phyloP scores from a whole-genome alignment of 2,888 invertebrate species.

The Microctonus brassicae region DNA sequence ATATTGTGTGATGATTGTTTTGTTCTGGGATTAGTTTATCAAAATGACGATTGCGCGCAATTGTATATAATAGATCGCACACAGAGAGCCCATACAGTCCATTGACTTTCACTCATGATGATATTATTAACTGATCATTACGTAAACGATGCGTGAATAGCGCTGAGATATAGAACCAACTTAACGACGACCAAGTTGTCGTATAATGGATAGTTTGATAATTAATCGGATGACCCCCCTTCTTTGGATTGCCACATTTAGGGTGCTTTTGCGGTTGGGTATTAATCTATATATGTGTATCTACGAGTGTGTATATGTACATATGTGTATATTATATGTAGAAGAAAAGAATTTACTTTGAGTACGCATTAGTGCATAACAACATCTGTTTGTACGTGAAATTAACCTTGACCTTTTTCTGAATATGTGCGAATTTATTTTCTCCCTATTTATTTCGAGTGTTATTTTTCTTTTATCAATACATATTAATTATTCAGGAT shows the following conservation, averaged over 20 bases:
- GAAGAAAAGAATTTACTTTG: neutral
- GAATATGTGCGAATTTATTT: constrained; percentile 35
- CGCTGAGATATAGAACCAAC: constrained; percentile 56
- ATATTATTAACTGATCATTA: constrained; percentile 61
- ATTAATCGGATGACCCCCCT: constrained; percentile 53
- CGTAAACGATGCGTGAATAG: constrained; percentile 67
- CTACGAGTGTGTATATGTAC: neutral
- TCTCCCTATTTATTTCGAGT: constrained; percentile 30
- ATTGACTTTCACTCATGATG: constrained; percentile 37
- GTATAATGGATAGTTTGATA: constrained; percentile 57
- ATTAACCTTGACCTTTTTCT: constrained; percentile 33
- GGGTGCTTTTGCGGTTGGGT: constrained; percentile 20
- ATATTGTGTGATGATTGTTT: neutral
- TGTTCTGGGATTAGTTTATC: neutral
- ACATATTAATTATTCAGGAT: too few relatives aligned
- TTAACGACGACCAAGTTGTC: neutral
- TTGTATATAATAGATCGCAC: neutral
- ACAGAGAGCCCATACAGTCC: neutral
- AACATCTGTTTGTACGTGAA: constrained; percentile 35
- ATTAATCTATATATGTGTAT: constrained; percentile 9
- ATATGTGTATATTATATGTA: too few relatives aligned
- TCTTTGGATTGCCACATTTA: constrained; percentile 33
- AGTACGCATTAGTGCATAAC: neutral
- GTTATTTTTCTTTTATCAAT: neutral
- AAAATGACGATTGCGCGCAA: neutral